Percentiles rank a stretch among this genome's conserved stretches.
Evolutionary conservation across 2,888 invertebrate genomes (phyloP).

Genomic region (Noctua comes): DNA sequence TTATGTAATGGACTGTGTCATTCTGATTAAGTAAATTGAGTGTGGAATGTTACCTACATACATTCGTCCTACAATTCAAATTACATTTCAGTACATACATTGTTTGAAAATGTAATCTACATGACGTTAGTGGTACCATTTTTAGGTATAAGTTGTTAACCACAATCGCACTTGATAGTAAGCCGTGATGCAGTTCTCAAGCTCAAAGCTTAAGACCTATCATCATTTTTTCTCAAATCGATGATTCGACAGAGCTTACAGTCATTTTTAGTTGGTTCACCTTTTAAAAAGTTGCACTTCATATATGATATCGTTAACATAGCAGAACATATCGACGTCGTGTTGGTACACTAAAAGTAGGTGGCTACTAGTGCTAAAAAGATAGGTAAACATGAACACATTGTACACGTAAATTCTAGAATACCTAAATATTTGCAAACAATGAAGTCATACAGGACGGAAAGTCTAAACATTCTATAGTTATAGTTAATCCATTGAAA

Average conservation of each 20-base stretch:
- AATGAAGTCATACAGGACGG: slow-evolving; percentile 1
- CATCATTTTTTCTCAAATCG: not conserved
- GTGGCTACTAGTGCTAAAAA: slow-evolving; percentile 16
- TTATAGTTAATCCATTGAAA: not conserved
- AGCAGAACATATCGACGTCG: not conserved
- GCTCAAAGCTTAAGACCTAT: not conserved
- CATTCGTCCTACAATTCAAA: not conserved
- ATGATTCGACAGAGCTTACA: not conserved
- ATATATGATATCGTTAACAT: not conserved
- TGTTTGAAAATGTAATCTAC: not conserved
- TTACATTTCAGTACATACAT: not conserved
- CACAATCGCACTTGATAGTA: not conserved
- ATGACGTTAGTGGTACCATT: no score
- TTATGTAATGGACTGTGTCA: slow-evolving; percentile 5
- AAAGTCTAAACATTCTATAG: not conserved
- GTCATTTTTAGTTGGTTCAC: not conserved
- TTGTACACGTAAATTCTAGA: no score
- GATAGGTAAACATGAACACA: not conserved
- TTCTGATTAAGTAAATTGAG: not conserved
- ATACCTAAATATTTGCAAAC: not conserved
- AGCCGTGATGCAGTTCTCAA: not conserved
- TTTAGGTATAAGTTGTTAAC: no score
- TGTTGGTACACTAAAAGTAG: not conserved
- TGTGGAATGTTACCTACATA: not conserved
- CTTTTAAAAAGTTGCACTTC: not conserved